A percentile compares a stretch with the other conserved stretches of the same genome.
phyloP scores from a whole-genome alignment of 2,888 invertebrate genomes.

The Chymomyza fuscimana region DNA sequence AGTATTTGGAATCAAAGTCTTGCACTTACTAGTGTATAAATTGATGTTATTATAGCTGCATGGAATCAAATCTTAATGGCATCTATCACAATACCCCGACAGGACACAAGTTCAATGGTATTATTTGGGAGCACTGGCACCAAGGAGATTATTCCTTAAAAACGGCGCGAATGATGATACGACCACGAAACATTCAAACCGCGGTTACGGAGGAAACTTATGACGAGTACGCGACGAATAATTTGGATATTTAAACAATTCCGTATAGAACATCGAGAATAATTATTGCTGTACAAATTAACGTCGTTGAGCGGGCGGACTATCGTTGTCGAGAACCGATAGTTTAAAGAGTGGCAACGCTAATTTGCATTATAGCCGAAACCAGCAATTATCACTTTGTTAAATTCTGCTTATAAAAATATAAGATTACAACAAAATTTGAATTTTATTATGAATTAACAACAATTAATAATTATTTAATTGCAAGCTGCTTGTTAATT shows the following conservation, averaged over 20 bases:
- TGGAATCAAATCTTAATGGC: slow-evolving; percentile 82
- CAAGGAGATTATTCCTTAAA: slow-evolving; percentile 82
- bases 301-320: neutral
- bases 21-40: neutral
- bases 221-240: slow-evolving; percentile 23
- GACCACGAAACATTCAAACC: slow-evolving; percentile 51
- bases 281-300: neutral
- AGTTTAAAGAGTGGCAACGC: neutral
- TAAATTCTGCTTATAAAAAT: too few species aligned
- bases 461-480: too few species aligned
- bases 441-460: too few species aligned
- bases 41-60: slow-evolving; percentile 79
- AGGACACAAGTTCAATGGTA: slow-evolving; percentile 81
- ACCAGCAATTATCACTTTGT: too few species aligned
- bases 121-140: slow-evolving; percentile 83
- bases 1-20: neutral
- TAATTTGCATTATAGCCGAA: too few species aligned
- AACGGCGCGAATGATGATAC: slow-evolving; percentile 80
- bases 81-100: slow-evolving; percentile 79
- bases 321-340: neutral
- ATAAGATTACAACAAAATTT: too few species aligned
- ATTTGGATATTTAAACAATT: slow-evolving; percentile 17
- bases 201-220: slow-evolving; percentile 24
- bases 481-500: too few species aligned
- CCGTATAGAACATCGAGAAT: neutral